Base-by-base conservation (phyloP, 2,888 invertebrate genomes). In the Acanthosepion esculentum region DNA sequence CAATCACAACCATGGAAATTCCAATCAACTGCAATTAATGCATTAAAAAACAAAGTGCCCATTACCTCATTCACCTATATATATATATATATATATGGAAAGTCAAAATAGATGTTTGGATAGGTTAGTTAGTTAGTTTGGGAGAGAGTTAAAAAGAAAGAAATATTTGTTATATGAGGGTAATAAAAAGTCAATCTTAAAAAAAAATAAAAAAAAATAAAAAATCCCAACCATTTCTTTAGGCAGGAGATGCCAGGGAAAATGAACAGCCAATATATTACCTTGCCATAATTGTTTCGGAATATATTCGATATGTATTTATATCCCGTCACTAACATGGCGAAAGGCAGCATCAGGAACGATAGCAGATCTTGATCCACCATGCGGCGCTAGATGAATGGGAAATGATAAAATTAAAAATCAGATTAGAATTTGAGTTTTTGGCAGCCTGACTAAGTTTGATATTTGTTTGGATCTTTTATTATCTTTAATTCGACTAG, bases 321-420 rank as follows among this genome's bases (percentile, higher is more conserved):
- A 91, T 96, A 95, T 4, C 48, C 48, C 59, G 95, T 48, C 29
- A 91, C 93, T 94, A 95, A 95, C 50, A 91, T 94, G 91, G 95
- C 20, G n/a, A 95, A 95, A 5, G 95, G 96, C 48, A 95, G 94
- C 50, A 95, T 92, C 96, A 95, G 95, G 48, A 95, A 94, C n/a
- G 64, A 94, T 41, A 55, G 91, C 94, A 8, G 33, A 7, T n/a
- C 15, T 93, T 53, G 93, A 18, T 50, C 53, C 50, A 93, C 50
- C 50, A 50, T 12, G 26, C 41, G 93, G 50, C 20, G 55, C n/a
- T 53, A 48, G 50, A 93, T 29, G 50, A n/a, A n/a, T n/a, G 93
- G n/a, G 55, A 48, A 93, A 48, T 12, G 48, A 64, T 91, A 93
- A 64, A 92, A 94, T 29, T 53, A 92, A 50, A 48, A 78, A 59